Evolutionary conservation across 1,140 invertebrate species (phyloP).

Genomic region (Drosophila guanche): DNA sequence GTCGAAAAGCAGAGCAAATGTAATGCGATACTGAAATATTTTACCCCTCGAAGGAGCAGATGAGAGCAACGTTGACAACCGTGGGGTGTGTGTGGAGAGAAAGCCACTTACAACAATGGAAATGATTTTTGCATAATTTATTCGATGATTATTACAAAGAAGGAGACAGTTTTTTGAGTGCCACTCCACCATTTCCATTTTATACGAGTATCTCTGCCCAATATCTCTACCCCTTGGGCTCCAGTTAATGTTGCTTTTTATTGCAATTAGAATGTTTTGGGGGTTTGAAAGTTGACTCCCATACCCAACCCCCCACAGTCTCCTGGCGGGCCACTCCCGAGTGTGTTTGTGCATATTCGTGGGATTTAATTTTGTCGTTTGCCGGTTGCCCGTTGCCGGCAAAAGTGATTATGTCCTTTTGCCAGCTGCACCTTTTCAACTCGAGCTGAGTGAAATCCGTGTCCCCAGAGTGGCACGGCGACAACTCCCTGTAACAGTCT

Average conservation of each 20-base stretch:
- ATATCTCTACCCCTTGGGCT: conserved; percentile 1
- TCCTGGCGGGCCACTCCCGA: conserved; percentile 22
- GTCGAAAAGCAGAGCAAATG: conserved; percentile 16
- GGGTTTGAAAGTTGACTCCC: conserved; percentile 31
- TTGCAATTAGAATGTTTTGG: conserved; percentile 78
- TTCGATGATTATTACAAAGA: conserved; percentile 78
- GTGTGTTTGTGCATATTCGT: conserved; percentile 70
- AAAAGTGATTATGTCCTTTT: conserved; percentile 77
- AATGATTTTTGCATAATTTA: conserved; percentile 81
- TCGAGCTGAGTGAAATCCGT: conserved; percentile 25
- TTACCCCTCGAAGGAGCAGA: conserved; percentile 13
- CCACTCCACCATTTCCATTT: conserved; percentile 14
- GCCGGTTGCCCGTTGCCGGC: conserved; percentile 40
- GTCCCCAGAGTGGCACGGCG: conserved; percentile 66
- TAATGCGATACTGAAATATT: conserved; percentile 59
- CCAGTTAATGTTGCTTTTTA: conserved; percentile 69
- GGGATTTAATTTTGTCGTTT: conserved; percentile 64
- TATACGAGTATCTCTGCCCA: too few species aligned
- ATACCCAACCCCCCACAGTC: conserved; percentile 7
- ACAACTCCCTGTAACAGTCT: conserved; percentile 39
- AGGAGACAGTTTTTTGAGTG: conserved; percentile 50
- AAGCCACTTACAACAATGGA: conserved; percentile 78
- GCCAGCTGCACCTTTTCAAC: conserved; percentile 68
- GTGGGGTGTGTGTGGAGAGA: conserved; percentile 18
- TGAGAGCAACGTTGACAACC: conserved; percentile 21